Conservation (phyloP, 2,888 invertebrate species). For the Ommatoiulus sabulosus region DNA sequence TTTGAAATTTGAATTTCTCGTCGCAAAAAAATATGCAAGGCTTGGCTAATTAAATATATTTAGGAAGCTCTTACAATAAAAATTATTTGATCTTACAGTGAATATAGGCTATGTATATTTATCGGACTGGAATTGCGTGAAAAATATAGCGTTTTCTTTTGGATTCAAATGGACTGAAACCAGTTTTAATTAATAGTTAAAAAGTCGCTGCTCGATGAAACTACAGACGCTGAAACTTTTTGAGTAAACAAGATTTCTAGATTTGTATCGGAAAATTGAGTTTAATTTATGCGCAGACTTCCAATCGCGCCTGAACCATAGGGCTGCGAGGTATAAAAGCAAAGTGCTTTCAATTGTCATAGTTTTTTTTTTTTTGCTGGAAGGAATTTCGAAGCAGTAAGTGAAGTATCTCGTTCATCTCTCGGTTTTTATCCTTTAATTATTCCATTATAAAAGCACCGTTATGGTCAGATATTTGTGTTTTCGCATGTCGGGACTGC, state of each 20-base stretch:
- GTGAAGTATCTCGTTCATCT: neutral
- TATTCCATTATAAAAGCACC: slow-evolving; percentile 17
- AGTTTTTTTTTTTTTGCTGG: neutral
- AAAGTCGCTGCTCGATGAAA: neutral
- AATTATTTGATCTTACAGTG: no score
- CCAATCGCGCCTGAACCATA: neutral
- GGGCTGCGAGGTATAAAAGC: neutral
- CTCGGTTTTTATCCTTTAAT: slow-evolving; percentile 3
- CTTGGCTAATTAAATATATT: no score
- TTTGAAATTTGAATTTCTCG: no score
- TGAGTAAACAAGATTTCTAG: neutral
- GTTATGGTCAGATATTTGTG: slow-evolving; percentile 36
- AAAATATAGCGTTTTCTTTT: no score
- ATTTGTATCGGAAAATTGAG: neutral
- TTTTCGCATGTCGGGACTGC: neutral
- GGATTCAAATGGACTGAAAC: neutral
- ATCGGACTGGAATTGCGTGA: no score
- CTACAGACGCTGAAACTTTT: neutral
- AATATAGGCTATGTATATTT: no score
- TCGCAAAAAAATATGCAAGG: no score
- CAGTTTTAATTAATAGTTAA: neutral
- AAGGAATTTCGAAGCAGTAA: slow-evolving; percentile 23
- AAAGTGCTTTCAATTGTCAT: slow-evolving; percentile 5
- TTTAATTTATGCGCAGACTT: neutral
- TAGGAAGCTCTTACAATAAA: no score